Conservation (phyloP, 2,113 vertebrate genomes). For the Kryptolebias marmoratus region DNA sequence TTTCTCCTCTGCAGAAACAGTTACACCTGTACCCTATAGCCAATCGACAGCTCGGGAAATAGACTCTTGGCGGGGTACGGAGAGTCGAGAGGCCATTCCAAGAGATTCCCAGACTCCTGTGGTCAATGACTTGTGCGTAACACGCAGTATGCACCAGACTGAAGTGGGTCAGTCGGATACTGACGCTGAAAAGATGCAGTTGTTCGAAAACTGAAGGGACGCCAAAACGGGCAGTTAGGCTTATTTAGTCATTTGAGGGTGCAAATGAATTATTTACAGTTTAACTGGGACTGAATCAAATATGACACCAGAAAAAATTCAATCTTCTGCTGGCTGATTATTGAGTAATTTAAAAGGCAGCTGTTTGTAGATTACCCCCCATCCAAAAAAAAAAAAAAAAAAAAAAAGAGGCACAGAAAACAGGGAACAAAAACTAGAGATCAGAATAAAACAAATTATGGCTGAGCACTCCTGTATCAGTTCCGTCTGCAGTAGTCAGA, state of each 20-base stretch:
- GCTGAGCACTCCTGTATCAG: constrained; percentile 20
- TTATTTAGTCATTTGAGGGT: background rate
- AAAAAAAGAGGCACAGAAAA: background rate
- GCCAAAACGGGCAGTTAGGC: background rate
- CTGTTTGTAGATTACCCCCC: background rate
- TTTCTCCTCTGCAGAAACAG: no score
- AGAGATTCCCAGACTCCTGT: background rate
- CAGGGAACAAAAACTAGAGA: constrained; percentile 1
- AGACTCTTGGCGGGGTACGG: background rate
- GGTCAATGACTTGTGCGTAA: background rate
- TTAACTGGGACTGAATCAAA: background rate
- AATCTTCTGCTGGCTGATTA: background rate
- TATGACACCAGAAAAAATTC: background rate
- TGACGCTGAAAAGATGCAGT: background rate
- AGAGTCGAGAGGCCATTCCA: background rate
- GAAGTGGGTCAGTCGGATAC: background rate
- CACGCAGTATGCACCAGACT: background rate
- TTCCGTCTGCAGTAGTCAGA: constrained; percentile 13
- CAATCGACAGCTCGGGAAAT: background rate
- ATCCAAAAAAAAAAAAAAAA: no score
- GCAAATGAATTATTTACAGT: background rate
- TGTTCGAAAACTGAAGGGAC: background rate
- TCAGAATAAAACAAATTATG: constrained; percentile 17
- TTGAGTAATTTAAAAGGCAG: background rate
- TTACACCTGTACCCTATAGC: background rate